Percentiles rank a stretch among this genome's conserved stretches.
phyloP scores from a whole-genome alignment of 2,113 vertebrate species.

The Pterocles gutturalis region DNA sequence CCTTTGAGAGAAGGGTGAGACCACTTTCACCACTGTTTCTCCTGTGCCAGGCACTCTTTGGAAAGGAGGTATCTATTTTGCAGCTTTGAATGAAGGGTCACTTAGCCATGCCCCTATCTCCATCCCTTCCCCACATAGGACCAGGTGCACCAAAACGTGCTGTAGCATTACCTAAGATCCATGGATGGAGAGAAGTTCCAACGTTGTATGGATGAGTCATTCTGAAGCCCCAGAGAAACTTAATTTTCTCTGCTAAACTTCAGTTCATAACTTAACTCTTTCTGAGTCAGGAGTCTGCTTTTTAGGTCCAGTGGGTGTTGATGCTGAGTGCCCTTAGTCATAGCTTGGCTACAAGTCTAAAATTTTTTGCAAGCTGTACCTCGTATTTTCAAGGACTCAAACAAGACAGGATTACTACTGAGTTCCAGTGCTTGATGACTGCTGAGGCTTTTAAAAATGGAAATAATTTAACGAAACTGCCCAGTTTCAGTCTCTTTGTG shows the following conservation, averaged over 20 bases:
- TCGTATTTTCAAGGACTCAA: neutral
- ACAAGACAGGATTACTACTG: neutral
- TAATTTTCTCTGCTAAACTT: neutral
- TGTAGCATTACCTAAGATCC: neutral
- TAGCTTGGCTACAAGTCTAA: neutral
- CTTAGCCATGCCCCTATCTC: neutral
- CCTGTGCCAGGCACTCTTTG: neutral
- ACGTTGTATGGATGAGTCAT: neutral
- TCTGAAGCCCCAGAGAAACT: neutral
- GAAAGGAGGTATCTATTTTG: neutral
- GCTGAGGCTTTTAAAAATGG: neutral
- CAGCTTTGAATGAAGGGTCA: neutral
- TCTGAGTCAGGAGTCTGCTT: neutral
- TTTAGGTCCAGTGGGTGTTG: neutral
- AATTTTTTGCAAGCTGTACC: neutral
- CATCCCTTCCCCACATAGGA: neutral
- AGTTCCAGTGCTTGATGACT: neutral
- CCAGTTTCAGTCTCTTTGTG: neutral
- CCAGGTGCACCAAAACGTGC: neutral
- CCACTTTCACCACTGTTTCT: neutral
- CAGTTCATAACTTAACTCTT: neutral
- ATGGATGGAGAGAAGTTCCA: neutral
- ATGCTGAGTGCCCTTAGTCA: neutral
- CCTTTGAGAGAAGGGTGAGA: neutral
- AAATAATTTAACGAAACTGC: neutral